Evolutionary conservation across 37 sponge, comb jelly and placozoan species (phyloP).

Genomic region (Halisarca cf. caerulea): DNA sequence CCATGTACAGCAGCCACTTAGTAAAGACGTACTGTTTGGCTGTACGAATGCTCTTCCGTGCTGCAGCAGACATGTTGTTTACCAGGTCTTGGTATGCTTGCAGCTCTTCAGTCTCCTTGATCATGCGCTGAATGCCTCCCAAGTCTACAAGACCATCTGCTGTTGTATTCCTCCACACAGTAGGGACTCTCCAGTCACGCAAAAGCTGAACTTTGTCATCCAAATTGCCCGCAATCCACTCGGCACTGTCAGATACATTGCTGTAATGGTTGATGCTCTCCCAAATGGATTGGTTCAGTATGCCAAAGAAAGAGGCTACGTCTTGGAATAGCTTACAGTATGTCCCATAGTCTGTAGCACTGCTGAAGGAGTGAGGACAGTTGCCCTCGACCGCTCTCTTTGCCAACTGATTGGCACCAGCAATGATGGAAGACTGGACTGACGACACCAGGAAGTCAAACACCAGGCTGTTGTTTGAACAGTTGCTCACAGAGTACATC

Average conservation of each 20-base stretch:
- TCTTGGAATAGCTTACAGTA: background rate
- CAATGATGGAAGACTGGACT: background rate
- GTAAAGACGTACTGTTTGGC: background rate
- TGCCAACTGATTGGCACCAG: background rate
- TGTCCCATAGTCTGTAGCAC: background rate
- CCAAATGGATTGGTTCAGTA: background rate
- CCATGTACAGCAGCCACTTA: conserved; percentile 12
- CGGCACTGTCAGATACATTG: background rate
- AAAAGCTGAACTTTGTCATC: background rate
- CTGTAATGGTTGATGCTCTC: background rate
- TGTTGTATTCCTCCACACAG: background rate
- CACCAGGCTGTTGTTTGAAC: background rate
- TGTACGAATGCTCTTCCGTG: background rate
- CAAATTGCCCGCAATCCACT: background rate
- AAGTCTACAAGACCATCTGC: background rate
- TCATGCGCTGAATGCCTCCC: background rate
- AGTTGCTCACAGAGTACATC: background rate
- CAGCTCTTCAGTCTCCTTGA: background rate
- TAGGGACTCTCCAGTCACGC: background rate
- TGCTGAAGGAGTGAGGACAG: background rate
- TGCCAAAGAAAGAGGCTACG: background rate
- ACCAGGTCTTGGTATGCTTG: background rate
- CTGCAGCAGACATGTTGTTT: background rate
- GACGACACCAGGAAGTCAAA: conserved; percentile 8
- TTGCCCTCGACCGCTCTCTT: background rate